Base-by-base conservation (phyloP, 1,140 invertebrate species). In the Diachasma alloeum region DNA sequence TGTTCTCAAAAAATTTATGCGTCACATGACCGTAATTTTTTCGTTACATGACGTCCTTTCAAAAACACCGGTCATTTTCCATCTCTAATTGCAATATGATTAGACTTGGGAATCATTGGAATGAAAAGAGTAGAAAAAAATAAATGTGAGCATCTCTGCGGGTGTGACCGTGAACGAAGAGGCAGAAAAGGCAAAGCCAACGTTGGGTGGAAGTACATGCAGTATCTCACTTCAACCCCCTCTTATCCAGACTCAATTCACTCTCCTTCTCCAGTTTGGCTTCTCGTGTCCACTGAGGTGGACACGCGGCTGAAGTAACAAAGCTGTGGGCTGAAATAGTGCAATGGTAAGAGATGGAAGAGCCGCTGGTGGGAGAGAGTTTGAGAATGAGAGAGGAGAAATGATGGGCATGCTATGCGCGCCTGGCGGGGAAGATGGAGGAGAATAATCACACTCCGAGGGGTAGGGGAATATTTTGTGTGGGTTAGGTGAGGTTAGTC, bases 141-240 rank as follows among this genome's bases (percentile, higher is more conserved):
- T 39, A 68, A 4, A 63, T 37, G n/a, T 87, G 87, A 87, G 86
- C 56, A 77, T 74, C 85, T 79, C 85, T 85, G 85, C 86, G 84
- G 83, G 86, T 87, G 86, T 87, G 86, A 87, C 87, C 87, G 87
- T 87, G 86, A 88, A 87, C 86, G 86, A 87, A 84, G 83, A 87
- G 83, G 36, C 13, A 9, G 84, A 85, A 87, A 83, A 86, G 85
- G 85, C 84, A 87, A 26, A 87, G 85, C 83, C 83, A 86, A 84
- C 85, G 83, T 86, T 87, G 83, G 86, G 85, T 84, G 87, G 84
- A 84, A 85, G 82, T 85, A 85, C 86, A 79, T 82, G 82, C 80
- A 79, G 8, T 19, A 82, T 75, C 80, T 80, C 48, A 17, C 11
- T 48, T 71, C 48, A 56, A 39, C 22, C 8, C 19, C 15, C 63